Base-by-base conservation (phyloP, 1,140 invertebrate genomes). In the Aphaenogaster rudis region DNA sequence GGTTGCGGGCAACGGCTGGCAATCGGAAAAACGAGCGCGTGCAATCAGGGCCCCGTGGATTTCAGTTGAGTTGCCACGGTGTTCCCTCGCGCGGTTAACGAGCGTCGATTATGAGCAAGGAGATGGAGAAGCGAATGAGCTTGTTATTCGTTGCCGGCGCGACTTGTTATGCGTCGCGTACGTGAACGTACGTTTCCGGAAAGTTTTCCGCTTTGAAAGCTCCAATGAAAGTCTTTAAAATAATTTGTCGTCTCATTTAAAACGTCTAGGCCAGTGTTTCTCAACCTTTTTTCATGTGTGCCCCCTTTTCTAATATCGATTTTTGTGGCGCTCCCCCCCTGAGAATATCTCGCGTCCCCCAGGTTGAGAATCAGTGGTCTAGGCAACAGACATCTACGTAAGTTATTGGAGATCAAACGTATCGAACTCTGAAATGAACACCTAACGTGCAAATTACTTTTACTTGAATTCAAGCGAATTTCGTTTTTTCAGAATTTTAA, bases 11-110 rank as follows among this genome's bases (percentile, higher is more conserved):
- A 84, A 84, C 36, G 67, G n/a, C 80, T 74, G 42, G 80, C 85
- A 82, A 82, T 82, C 66, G 45, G 78, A 64, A 86, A 61, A 82
- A 82, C 78, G 63, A 86, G 63, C 64, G 63, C 11, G 67, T 8
- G 77, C 85, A 86, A 81, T 86, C 77, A 86, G 33, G 28, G 9
- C 28, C 11, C 42, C 42, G 42, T 82, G 45, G 72, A 84, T n/a
- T 76, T 50, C 78, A 42, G 28, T 74, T 15, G 67, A 50, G 54
- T 57, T 28, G 39, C 48, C 52, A 15, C 28, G 54, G 17, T 39
- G 45, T 59, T 59, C 8, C 11, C 66, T 6, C 67, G 28, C 42
- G 57, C 64, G 21, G 42, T 84, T 84, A 84, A 84, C 69, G 69
- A 84, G 69, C 54, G 8, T 3, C 69, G 80, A 84, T 84, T 84